Percentiles rank a stretch among this genome's conserved stretches.
phyloP scores from a whole-genome alignment of 2,888 invertebrate species.

The Dicyrtoma fusca region DNA sequence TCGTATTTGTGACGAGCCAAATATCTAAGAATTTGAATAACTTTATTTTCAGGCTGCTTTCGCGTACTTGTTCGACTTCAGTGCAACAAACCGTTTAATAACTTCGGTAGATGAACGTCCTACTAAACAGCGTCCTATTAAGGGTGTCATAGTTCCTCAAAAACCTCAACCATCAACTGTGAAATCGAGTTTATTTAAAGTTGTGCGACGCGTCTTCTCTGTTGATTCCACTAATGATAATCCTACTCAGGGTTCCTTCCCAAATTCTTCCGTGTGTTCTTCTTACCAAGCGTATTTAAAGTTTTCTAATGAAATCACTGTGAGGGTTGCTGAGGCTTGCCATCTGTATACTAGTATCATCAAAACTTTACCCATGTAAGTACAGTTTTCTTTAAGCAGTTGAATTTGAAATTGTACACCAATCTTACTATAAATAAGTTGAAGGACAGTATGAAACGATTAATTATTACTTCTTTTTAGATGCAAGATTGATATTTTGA shows the following conservation, averaged over 20 bases:
- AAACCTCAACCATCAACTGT: slow-evolving; percentile 25
- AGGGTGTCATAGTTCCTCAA: slow-evolving; percentile 26
- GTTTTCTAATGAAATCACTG: slow-evolving; percentile 43
- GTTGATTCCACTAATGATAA: slow-evolving; percentile 24
- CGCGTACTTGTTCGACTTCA: slow-evolving; percentile 46
- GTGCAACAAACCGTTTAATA: slow-evolving; percentile 17
- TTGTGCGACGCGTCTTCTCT: slow-evolving; percentile 26
- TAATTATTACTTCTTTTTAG: slow-evolving; percentile 34
- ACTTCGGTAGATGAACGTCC: slow-evolving; percentile 2
- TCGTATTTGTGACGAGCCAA: no score
- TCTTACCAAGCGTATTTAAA: slow-evolving; percentile 23
- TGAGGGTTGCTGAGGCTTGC: slow-evolving; percentile 52
- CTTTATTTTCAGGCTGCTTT: slow-evolving; percentile 46
- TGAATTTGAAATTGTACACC: no score
- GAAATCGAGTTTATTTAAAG: slow-evolving; percentile 30
- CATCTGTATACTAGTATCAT: slow-evolving; percentile 52
- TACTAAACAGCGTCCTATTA: slow-evolving; percentile 4
- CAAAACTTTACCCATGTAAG: slow-evolving; percentile 52
- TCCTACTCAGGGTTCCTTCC: neutral
- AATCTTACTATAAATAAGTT: no score
- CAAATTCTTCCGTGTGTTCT: slow-evolving; percentile 1
- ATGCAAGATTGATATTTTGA: slow-evolving; percentile 54
- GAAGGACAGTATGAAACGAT: no score
- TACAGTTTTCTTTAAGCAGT: neutral
- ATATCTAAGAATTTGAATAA: neutral